Evolutionary conservation across 2,113 vertebrate species (phyloP).

Genomic region (Uropsilus gracilis): DNA sequence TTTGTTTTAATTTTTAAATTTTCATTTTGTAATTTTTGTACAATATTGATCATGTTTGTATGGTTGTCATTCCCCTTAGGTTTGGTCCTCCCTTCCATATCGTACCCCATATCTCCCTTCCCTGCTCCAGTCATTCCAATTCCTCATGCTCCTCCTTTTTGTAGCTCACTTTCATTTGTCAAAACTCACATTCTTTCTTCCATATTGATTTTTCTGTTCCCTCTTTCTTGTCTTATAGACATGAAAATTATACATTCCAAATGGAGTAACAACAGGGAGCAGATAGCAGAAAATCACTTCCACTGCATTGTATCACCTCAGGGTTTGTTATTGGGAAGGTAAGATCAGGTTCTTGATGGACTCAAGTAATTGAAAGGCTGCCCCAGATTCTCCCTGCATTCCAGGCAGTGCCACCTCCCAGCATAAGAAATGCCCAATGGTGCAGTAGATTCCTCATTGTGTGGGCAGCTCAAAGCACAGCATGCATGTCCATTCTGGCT

Average conservation of each 20-base stretch:
- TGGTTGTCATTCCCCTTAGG: too few relatives aligned
- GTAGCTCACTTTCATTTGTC: not conserved
- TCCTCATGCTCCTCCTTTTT: too few relatives aligned
- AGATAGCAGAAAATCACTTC: not conserved
- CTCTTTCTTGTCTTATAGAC: not conserved
- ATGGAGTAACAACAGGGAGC: not conserved
- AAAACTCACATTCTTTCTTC: not conserved
- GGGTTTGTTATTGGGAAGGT: not conserved
- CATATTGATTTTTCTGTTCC: not conserved
- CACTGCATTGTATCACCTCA: not conserved
- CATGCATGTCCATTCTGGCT: not conserved
- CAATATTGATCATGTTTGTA: too few relatives aligned
- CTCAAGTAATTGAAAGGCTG: not conserved
- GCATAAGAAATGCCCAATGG: not conserved
- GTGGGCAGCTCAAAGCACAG: not conserved
- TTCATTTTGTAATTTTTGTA: too few relatives aligned
- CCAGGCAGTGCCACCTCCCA: not conserved
- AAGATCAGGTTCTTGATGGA: not conserved
- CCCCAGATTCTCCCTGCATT: not conserved
- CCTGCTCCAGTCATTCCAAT: too few relatives aligned
- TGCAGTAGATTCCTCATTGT: not conserved
- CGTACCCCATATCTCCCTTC: too few relatives aligned
- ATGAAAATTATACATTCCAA: not conserved
- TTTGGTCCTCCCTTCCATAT: too few relatives aligned
- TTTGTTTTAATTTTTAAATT: too few relatives aligned